Evolutionary conservation across 2,113 vertebrate genomes (phyloP).

Genomic region (Cynopterus brachyotis): DNA sequence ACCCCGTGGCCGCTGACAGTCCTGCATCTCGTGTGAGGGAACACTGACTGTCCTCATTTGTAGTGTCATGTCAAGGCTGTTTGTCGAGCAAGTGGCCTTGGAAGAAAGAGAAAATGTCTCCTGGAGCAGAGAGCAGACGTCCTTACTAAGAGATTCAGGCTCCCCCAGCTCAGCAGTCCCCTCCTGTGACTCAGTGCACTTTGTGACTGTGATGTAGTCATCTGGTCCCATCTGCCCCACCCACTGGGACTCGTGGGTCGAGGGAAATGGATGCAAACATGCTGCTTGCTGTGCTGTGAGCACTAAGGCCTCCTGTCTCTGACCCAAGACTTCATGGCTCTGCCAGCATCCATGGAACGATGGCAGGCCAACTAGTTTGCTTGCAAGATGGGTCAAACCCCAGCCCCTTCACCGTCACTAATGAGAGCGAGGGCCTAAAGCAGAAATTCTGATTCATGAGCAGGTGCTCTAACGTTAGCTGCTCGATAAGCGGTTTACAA

Average conservation of each 20-base stretch:
- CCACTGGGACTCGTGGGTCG: not conserved
- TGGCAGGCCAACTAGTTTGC: not conserved
- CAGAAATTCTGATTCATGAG: not conserved
- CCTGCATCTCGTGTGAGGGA: not conserved
- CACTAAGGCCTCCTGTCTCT: not conserved
- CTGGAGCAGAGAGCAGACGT: not conserved
- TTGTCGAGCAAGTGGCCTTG: not conserved
- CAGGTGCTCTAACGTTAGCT: not conserved
- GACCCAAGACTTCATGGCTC: not conserved
- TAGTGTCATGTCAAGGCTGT: not conserved
- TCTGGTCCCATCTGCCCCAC: too few relatives aligned
- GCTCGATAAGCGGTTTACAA: not conserved
- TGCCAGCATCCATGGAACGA: not conserved
- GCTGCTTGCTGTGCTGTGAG: not conserved
- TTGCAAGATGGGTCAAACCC: not conserved
- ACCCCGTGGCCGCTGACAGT: rapidly evolving
- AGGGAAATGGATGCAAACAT: not conserved
- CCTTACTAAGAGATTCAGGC: not conserved
- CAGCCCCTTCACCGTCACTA: not conserved
- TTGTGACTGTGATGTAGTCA: rapidly evolving
- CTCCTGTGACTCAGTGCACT: not conserved
- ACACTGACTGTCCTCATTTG: not conserved
- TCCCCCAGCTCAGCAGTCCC: not conserved
- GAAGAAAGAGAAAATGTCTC: not conserved
- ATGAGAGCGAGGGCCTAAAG: not conserved